Conservation (phyloP, 2,888 invertebrate genomes). For the Megaustenia siamemsis region DNA sequence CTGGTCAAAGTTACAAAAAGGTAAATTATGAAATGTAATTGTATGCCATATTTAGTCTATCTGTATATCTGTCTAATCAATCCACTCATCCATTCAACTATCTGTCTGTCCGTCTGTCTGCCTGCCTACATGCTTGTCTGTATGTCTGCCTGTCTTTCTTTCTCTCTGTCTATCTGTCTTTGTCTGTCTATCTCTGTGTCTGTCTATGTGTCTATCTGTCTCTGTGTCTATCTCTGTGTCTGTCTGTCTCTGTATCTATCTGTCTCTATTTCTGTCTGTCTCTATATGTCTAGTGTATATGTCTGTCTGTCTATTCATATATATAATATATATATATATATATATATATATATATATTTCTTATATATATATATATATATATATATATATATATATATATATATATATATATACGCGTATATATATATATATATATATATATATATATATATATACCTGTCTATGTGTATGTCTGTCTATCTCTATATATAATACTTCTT, state of each 20-base stretch:
- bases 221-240: neutral
- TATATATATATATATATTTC: neutral
- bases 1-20: no score
- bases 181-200: neutral
- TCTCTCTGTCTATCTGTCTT: neutral
- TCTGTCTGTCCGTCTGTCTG: neutral
- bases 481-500: neutral
- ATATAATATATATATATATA: no score
- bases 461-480: neutral
- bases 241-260: neutral
- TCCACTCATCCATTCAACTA: neutral
- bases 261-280: no score
- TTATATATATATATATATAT: neutral
- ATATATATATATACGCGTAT: neutral
- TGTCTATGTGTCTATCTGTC: neutral
- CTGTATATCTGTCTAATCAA: neutral
- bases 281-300: no score
- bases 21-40: no score
- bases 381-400: conserved; percentile 1
- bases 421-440: conserved; percentile 1
- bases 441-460: neutral
- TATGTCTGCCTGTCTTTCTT: neutral
- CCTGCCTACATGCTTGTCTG: neutral
- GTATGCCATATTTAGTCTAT: no score
- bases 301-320: no score